phyloP scores from a whole-genome alignment of 2,888 invertebrate genomes.

The Chorisops tibialis region DNA sequence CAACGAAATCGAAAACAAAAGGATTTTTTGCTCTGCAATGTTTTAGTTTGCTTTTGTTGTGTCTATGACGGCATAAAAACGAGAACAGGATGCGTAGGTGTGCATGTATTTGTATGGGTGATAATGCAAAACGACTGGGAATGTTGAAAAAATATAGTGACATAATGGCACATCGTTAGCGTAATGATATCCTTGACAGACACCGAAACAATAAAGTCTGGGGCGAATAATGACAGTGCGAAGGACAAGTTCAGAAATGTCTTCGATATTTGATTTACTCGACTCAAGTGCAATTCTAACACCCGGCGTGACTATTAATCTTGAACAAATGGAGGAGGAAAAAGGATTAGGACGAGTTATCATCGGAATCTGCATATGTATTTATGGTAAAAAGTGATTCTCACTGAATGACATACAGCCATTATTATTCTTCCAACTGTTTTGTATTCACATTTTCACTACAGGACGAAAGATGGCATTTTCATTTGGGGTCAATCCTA shows the following conservation, averaged over 20 bases:
- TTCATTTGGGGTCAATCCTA: neutral
- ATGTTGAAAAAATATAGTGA: constrained; percentile 12
- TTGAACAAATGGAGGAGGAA: too few relatives aligned
- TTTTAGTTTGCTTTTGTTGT: too few relatives aligned
- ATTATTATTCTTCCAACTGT: neutral
- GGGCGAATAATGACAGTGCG: neutral
- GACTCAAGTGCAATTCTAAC: neutral
- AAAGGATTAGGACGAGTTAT: too few relatives aligned
- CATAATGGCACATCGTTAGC: constrained; percentile 27
- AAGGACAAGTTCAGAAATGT: neutral
- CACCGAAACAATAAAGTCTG: neutral
- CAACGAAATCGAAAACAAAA: neutral
- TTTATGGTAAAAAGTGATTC: too few relatives aligned
- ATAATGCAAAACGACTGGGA: constrained; percentile 13
- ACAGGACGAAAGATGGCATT: neutral
- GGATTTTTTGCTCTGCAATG: neutral
- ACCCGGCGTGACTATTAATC: too few relatives aligned
- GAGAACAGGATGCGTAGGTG: constrained; percentile 10
- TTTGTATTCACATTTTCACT: constrained; percentile 14
- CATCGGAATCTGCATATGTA: too few relatives aligned
- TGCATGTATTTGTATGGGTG: constrained; percentile 3
- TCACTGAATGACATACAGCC: too few relatives aligned
- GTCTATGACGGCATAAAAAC: too few relatives aligned
- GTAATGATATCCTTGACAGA: constrained; percentile 28
- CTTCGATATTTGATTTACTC: constrained; percentile 16